Percentiles rank a stretch among this genome's conserved stretches.
Conservation (phyloP, 1,140 invertebrate species). For the Papilio dardanus region DNA sequence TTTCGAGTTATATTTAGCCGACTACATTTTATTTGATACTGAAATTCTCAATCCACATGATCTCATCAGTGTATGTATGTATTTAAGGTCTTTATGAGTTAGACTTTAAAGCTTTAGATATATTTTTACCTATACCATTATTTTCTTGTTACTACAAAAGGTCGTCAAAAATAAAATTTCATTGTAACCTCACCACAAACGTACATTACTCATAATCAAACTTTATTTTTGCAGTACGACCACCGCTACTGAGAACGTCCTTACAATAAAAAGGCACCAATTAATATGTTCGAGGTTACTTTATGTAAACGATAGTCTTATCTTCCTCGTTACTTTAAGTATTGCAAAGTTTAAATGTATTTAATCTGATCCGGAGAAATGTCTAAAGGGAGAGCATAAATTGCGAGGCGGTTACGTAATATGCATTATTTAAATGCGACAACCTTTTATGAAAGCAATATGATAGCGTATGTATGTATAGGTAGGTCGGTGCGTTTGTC, state of each 20-base stretch:
- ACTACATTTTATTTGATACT: neutral
- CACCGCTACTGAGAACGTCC: neutral
- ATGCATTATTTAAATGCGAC: slow-evolving; percentile 78
- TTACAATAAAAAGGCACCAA: slow-evolving; percentile 6
- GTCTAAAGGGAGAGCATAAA: slow-evolving; percentile 59
- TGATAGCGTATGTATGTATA: slow-evolving; percentile 72
- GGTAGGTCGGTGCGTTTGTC: slow-evolving; percentile 4
- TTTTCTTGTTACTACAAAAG: too few species aligned
- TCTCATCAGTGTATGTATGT: neutral
- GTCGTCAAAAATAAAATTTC: neutral
- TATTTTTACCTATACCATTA: too few species aligned
- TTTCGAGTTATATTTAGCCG: neutral
- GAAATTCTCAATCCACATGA: neutral
- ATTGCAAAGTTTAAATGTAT: slow-evolving; percentile 27
- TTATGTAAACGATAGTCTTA: slow-evolving; percentile 1
- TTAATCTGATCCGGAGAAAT: slow-evolving; percentile 25
- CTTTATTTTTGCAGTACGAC: neutral
- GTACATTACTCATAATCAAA: neutral
- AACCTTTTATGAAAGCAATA: slow-evolving; percentile 80
- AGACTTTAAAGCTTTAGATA: too few species aligned
- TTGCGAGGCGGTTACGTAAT: slow-evolving; percentile 74
- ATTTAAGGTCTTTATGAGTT: too few species aligned
- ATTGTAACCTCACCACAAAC: neutral
- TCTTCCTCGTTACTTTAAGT: slow-evolving; percentile 28
- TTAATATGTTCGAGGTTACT: slow-evolving; percentile 2